Base-by-base conservation (phyloP, 1,140 invertebrate genomes). In the Sarcophaga bullata region DNA sequence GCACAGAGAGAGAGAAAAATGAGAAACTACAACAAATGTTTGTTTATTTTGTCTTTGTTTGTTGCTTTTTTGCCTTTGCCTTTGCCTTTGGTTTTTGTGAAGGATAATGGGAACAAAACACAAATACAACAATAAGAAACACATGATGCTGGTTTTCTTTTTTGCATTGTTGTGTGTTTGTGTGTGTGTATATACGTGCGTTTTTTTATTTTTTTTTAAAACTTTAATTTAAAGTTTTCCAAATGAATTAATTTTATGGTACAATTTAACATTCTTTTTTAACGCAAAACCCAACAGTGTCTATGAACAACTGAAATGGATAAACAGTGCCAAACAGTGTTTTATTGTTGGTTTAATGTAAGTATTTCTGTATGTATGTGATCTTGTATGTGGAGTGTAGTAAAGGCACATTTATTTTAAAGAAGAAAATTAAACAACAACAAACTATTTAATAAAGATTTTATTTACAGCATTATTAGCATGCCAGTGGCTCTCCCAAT, bases 221-320 rank as follows among this genome's bases (percentile, higher is more conserved):
- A 68, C 19, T 68, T 68, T 8, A 68, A 68, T 68, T 68, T 68
- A 68, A 68, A 68, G 19, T 68, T 68, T n/a, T 68, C 62, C 62
- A 68, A 68, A 68, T 68, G 62, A 68, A 68, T 68, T 68, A 3
- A 9, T 68, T 68, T 68, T 19, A 25, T 25, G n/a, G n/a, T 68
- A 68, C 7, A 19, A 68, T 68, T 68, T 25, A 37, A 37, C 25
- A 68, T 68, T 68, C 62, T 19, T 68, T 68, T 68, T n/a, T n/a
- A n/a, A 68, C 10, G 2, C 54, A n/a, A 13, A 11, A 58, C 15
- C 54, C 54, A 58, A 37, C n/a, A 10, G 13, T 13, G 54, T 3
- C 13, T n/a, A 15, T 58, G 0, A 7, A 15, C 15, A 58, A 13
- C 25, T 4, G 25, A 37, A 2, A 4, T 37, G 25, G 25, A 37